These are phyloP conservation scores for Plumapathes pennacea DNA, from an alignment of 92 coral and sea anemone species.

Conservation along the genomic window DNA sequence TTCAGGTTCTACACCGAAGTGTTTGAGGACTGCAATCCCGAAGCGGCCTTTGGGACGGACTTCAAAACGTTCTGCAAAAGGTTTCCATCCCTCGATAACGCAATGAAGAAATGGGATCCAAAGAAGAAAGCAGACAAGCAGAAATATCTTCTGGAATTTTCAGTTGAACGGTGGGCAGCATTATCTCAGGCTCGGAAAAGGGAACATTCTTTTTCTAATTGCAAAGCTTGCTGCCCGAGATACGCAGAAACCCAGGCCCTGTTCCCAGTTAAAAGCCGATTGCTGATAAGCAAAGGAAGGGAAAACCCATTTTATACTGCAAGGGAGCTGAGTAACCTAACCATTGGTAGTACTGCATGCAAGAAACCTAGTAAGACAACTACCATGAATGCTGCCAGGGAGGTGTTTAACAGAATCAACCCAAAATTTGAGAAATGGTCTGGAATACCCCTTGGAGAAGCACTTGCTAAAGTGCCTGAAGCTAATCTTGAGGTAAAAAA, in stretches of 20 bases:
- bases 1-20: constrained; percentile 1
- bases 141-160: constrained; percentile 3
- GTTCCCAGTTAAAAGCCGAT: constrained; percentile 14
- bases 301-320: constrained; percentile 18
- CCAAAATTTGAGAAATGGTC: constrained; percentile 24
- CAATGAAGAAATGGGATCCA: constrained; percentile 19
- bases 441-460: constrained; percentile 25
- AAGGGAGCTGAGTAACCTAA: background rate
- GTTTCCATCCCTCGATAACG: constrained; percentile 16
- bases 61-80: constrained; percentile 10
- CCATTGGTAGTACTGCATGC: background rate
- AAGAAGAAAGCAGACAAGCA: constrained; percentile 16
- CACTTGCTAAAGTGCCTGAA: constrained; percentile 35
- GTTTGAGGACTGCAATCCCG: constrained; percentile 2
- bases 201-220: constrained; percentile 25
- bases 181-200: constrained; percentile 22
- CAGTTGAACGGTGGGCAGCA: constrained; percentile 17
- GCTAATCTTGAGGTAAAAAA: constrained; percentile 33
- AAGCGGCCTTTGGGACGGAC: constrained; percentile 8
- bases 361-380: constrained; percentile 5
- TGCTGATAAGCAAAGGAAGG: constrained; percentile 13
- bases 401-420: constrained; percentile 12
- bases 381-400: constrained; percentile 3
- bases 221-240: constrained; percentile 24
- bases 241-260: constrained; percentile 12